Evolutionary conservation across 2,888 invertebrate genomes (phyloP).

Genomic region (Ophion slaviceki): DNA sequence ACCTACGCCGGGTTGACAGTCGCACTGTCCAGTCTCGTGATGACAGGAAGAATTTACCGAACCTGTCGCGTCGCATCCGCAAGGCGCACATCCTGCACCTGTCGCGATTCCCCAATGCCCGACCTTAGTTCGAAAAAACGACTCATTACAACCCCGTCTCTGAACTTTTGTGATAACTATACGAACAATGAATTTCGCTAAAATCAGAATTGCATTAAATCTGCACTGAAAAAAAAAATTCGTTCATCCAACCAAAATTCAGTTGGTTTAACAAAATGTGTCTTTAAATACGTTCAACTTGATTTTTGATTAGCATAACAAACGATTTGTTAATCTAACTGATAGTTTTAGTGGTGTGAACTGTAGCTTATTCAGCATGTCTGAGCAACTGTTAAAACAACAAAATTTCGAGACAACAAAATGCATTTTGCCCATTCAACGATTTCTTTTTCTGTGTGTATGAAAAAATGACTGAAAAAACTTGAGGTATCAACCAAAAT

Average conservation of each 20-base stretch:
- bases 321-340: too few species aligned
- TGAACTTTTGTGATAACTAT: not conserved
- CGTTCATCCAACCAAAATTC: too few species aligned
- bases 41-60: slow-evolving; percentile 89
- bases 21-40: slow-evolving; percentile 90
- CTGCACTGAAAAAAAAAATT: too few species aligned
- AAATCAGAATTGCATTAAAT: not conserved
- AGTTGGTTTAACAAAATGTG: too few species aligned
- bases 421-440: too few species aligned
- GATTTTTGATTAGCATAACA: too few species aligned
- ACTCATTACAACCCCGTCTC: slow-evolving; percentile 5
- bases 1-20: slow-evolving; percentile 90
- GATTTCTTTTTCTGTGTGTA: too few species aligned
- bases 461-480: not conserved
- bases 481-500: not conserved
- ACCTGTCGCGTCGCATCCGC: slow-evolving; percentile 91
- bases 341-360: too few species aligned
- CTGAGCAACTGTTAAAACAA: too few species aligned
- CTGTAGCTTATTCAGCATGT: too few species aligned
- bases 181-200: not conserved
- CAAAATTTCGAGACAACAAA: too few species aligned
- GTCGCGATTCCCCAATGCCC: slow-evolving; percentile 91
- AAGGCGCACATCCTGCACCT: slow-evolving; percentile 91
- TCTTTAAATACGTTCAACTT: too few species aligned
- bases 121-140: slow-evolving; percentile 81